Percentiles rank a stretch among this genome's conserved stretches.
These are phyloP conservation scores for Aphidoletes aphidimyza DNA, from an alignment of 2,888 invertebrate genomes.

Conservation along the genomic window DNA sequence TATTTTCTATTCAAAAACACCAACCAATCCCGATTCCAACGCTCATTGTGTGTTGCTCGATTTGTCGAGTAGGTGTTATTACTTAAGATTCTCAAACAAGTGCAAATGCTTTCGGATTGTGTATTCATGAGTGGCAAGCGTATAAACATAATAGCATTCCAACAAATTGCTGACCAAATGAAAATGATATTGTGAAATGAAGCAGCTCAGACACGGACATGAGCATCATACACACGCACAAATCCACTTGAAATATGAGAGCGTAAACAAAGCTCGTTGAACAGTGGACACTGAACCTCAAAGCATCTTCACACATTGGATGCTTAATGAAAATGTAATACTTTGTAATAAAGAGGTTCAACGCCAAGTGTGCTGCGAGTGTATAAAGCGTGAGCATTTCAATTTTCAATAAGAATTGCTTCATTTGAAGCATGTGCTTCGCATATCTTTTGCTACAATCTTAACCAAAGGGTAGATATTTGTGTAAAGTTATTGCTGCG, in stretches of 20 bases:
- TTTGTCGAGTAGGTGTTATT: background rate
- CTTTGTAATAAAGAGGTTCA: background rate
- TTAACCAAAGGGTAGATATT: background rate
- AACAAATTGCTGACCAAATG: constrained; percentile 33
- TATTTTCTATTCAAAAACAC: constrained; percentile 1
- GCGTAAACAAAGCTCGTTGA: background rate
- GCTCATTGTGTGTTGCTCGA: background rate
- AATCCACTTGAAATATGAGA: background rate
- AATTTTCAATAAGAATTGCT: constrained; percentile 10
- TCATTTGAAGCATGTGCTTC: background rate
- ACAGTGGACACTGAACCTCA: too few relatives aligned
- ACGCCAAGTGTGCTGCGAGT: background rate
- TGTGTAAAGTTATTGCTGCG: background rate
- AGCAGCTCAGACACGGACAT: background rate
- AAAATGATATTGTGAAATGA: background rate
- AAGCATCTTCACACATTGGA: background rate
- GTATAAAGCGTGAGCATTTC: constrained; percentile 14
- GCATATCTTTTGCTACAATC: background rate
- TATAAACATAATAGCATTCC: constrained; percentile 27
- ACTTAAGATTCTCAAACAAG: too few relatives aligned
- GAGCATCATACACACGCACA: background rate
- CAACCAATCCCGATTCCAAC: background rate
- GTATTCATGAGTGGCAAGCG: constrained; percentile 38
- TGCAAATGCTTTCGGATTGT: background rate
- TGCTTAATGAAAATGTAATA: background rate